Conservation (phyloP, 2,797 vertebrate species). For the Orientallactaga sibirica region DNA sequence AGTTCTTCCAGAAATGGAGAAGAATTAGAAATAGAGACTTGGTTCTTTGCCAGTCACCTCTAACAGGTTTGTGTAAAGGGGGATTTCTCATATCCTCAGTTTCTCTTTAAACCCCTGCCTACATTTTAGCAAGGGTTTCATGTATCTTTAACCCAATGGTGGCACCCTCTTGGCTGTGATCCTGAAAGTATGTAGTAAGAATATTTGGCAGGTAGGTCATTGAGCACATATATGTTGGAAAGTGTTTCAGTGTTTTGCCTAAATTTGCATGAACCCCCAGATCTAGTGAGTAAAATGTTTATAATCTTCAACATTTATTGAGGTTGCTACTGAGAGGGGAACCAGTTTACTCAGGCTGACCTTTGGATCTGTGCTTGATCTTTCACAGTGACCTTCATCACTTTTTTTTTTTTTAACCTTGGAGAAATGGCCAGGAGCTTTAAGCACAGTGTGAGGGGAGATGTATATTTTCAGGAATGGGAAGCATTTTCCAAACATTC, state of each 20-base stretch:
- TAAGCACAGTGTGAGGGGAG: neutral
- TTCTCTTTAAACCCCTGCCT: neutral
- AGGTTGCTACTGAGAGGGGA: neutral
- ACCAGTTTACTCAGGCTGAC: neutral
- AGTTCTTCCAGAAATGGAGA: conserved; percentile 54
- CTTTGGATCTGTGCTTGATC: conserved; percentile 1
- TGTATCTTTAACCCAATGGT: neutral
- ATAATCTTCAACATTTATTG: conserved; percentile 21
- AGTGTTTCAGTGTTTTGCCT: neutral
- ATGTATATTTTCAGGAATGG: neutral
- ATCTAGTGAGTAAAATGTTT: neutral
- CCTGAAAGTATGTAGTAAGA: neutral
- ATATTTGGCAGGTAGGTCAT: neutral
- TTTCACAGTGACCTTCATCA: neutral
- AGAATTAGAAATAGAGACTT: conserved; percentile 48
- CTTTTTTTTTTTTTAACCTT: neutral
- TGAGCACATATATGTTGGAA: neutral
- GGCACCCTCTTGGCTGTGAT: neutral
- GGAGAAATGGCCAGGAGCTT: neutral
- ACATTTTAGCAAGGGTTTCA: neutral
- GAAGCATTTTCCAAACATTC: neutral
- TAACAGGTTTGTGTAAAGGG: conserved; percentile 31
- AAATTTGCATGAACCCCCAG: neutral
- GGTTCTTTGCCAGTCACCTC: conserved; percentile 36
- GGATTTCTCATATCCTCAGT: conserved; percentile 27